phyloP scores from a whole-genome alignment of 1,140 invertebrate genomes.

The Polypedilum vanderplanki region DNA sequence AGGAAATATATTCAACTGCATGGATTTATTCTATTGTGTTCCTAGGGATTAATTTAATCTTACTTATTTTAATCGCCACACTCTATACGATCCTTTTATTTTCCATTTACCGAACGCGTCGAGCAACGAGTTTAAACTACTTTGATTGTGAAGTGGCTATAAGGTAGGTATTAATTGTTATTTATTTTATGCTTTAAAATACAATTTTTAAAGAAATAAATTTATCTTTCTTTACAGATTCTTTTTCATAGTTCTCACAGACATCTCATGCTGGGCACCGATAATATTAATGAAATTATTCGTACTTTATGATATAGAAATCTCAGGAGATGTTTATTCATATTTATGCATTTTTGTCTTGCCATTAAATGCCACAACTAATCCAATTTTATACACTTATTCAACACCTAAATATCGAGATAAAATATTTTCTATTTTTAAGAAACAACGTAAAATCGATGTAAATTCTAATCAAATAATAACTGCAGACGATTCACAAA shows the following conservation, averaged over 20 bases:
- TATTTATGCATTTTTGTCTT: slow-evolving; percentile 71
- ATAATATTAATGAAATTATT: slow-evolving; percentile 62
- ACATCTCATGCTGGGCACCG: slow-evolving; percentile 68
- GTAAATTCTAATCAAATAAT: slow-evolving; percentile 8
- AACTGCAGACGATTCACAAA: slow-evolving; percentile 6
- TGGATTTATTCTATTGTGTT: slow-evolving; percentile 72
- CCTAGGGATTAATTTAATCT: slow-evolving; percentile 57
- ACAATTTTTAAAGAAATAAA: not conserved
- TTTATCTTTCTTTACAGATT: slow-evolving; percentile 46
- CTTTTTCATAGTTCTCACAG: slow-evolving; percentile 67
- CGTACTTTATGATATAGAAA: slow-evolving; percentile 51
- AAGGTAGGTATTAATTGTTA: not conserved
- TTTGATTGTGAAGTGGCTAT: slow-evolving; percentile 60
- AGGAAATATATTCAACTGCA: slow-evolving; percentile 59
- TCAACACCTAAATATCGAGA: slow-evolving; percentile 61
- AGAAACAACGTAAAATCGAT: not conserved
- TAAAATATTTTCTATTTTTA: slow-evolving; percentile 39
- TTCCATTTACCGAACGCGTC: slow-evolving; percentile 55
- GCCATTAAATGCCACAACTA: slow-evolving; percentile 70
- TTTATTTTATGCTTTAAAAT: not conserved
- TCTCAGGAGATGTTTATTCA: slow-evolving; percentile 57
- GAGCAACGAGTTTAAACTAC: slow-evolving; percentile 52
- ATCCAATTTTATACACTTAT: slow-evolving; percentile 73
- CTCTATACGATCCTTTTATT: slow-evolving; percentile 59
- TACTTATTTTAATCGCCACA: slow-evolving; percentile 55